Conservation (phyloP, 2,797 vertebrate genomes). For the Paguma larvata region DNA sequence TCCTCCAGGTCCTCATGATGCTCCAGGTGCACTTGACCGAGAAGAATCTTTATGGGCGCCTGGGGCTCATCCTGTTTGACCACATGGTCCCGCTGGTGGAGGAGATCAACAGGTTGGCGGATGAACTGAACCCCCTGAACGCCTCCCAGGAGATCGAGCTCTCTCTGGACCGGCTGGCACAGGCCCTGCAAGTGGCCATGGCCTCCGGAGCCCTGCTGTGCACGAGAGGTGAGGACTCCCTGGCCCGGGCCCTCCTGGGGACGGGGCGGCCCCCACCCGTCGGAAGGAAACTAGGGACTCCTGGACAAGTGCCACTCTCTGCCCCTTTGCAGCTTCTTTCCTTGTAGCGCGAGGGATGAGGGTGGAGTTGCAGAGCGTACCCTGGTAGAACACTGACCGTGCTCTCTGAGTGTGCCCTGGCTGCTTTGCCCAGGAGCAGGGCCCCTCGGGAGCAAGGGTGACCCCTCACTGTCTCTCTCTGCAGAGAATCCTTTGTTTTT, state of each 20-base stretch:
- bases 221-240: slow-evolving; percentile 91
- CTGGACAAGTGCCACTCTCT: background rate
- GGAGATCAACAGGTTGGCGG: slow-evolving; percentile 93
- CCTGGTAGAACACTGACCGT: rapidly evolving
- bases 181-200: slow-evolving; percentile 97
- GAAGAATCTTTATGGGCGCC: slow-evolving; percentile 95
- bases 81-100: slow-evolving; percentile 94
- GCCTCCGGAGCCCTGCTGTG: slow-evolving; percentile 96
- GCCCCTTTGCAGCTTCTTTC: background rate
- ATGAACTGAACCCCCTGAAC: slow-evolving; percentile 93
- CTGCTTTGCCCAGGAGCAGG: background rate
- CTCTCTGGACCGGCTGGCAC: slow-evolving; percentile 95
- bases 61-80: slow-evolving; percentile 95
- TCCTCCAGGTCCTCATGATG: slow-evolving; percentile 95
- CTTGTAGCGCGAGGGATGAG: background rate
- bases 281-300: background rate
- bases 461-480: background rate
- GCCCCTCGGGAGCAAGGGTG: rapidly evolving
- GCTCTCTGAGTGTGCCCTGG: no score
- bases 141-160: slow-evolving; percentile 94
- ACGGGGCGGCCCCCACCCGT: rapidly evolving
- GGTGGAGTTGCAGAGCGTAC: rapidly evolving
- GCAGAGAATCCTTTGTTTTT: background rate
- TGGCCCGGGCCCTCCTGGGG: background rate
- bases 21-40: slow-evolving; percentile 95